Conservation (phyloP, 2,113 vertebrate species). For the Polyodon spathula region DNA sequence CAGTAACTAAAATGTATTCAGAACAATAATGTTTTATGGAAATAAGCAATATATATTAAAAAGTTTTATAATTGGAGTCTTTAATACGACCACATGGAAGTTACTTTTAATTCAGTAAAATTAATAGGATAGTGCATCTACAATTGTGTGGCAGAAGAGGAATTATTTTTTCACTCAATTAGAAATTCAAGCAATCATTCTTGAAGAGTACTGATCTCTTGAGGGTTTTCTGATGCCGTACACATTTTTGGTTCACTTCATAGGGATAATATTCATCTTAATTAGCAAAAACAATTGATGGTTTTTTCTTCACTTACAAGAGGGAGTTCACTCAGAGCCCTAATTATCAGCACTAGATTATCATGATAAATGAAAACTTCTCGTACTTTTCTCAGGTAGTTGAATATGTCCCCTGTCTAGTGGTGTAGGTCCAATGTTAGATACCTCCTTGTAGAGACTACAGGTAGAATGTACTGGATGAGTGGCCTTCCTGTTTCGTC, state of each 20-base stretch:
- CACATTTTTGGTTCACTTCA: slow-evolving; percentile 68
- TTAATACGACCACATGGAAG: slow-evolving; percentile 60
- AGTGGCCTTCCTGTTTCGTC: slow-evolving; percentile 32
- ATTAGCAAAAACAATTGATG: slow-evolving; percentile 78
- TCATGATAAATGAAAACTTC: slow-evolving; percentile 57
- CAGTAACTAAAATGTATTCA: slow-evolving; percentile 52
- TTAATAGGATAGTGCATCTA: slow-evolving; percentile 57
- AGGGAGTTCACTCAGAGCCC: slow-evolving; percentile 51
- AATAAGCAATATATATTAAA: slow-evolving; percentile 69
- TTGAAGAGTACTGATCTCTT: slow-evolving; percentile 71
- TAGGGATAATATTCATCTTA: slow-evolving; percentile 71
- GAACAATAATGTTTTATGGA: slow-evolving; percentile 63
- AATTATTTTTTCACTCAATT: slow-evolving; percentile 66
- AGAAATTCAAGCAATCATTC: slow-evolving; percentile 76
- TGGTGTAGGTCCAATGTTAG: slow-evolving; percentile 40
- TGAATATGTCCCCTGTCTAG: slow-evolving; percentile 38
- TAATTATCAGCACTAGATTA: slow-evolving; percentile 59
- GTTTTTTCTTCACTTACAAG: slow-evolving; percentile 49
- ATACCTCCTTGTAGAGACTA: slow-evolving; percentile 40
- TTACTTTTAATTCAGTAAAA: slow-evolving; percentile 66
- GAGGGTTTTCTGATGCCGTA: slow-evolving; percentile 66
- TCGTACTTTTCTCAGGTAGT: slow-evolving; percentile 51
- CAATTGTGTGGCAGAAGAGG: slow-evolving; percentile 56
- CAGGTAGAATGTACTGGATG: slow-evolving; percentile 31
- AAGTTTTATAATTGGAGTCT: slow-evolving; percentile 69